Conservation (phyloP, 1,140 invertebrate species). For the Phthorimaea operculella region DNA sequence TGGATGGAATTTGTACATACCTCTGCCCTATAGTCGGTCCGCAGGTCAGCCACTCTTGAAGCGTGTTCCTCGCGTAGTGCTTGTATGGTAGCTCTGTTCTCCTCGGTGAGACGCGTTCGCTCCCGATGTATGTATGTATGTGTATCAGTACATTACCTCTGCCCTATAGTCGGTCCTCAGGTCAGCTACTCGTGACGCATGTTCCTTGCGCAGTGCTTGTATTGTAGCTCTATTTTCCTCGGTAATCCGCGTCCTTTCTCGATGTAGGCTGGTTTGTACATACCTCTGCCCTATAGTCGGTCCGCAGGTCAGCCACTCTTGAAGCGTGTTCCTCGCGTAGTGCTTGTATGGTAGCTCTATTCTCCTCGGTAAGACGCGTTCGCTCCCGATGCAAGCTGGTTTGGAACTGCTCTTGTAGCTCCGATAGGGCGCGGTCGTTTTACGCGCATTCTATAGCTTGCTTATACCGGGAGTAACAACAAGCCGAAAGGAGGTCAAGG, state of each 20-base stretch:
- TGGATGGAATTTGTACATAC: no score
- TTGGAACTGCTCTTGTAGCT: constrained; percentile 42
- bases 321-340: constrained; percentile 45
- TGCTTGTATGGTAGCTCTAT: constrained; percentile 41
- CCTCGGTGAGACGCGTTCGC: constrained; percentile 42
- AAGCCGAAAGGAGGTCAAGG: no score
- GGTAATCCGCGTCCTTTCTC: constrained; percentile 39
- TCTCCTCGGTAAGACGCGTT: constrained; percentile 45
- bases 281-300: constrained; percentile 72
- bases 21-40: constrained; percentile 71
- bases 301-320: constrained; percentile 65
- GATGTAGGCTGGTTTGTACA: constrained; percentile 27
- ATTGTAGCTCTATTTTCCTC: constrained; percentile 49
- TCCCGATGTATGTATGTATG: no score
- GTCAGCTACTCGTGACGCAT: constrained; percentile 53
- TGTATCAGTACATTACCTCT: constrained; percentile 59
- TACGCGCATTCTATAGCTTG: no score
- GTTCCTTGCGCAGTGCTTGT: constrained; percentile 45
- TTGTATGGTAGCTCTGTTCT: constrained; percentile 46
- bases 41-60: constrained; percentile 61
- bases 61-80: constrained; percentile 46
- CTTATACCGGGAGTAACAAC: no score
- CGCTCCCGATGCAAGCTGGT: constrained; percentile 37
- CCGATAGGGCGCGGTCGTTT: constrained; percentile 46
- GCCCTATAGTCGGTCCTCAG: constrained; percentile 71